Percentiles rank a stretch among this genome's conserved stretches.
Evolutionary conservation across 2,797 vertebrate species (phyloP).

Genomic region (Loriculus beryllinus): DNA sequence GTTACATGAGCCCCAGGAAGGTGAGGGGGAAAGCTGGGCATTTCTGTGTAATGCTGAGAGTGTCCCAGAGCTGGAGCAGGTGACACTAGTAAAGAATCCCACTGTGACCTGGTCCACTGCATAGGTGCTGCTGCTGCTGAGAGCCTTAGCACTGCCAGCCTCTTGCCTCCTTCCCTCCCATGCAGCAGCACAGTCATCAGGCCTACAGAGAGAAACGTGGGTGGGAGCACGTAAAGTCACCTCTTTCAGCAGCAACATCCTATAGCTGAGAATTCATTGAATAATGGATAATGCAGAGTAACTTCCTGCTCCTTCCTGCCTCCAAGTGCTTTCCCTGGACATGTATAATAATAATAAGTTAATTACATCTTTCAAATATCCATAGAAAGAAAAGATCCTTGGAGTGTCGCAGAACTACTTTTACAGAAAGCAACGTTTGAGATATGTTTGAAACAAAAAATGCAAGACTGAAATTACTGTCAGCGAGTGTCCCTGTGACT

Average conservation of each 20-base stretch:
- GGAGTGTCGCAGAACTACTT: background rate
- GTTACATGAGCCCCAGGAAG: accelerated
- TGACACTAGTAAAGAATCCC: accelerated
- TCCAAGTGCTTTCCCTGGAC: background rate
- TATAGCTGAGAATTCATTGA: background rate
- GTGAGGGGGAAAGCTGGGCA: background rate
- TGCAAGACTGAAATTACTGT: background rate
- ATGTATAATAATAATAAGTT: background rate
- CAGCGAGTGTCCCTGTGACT: background rate
- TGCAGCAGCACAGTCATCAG: background rate
- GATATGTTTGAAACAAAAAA: background rate
- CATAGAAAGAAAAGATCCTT: background rate
- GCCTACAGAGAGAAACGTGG: background rate
- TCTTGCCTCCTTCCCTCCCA: background rate
- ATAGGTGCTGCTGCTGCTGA: background rate
- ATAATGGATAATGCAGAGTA: background rate
- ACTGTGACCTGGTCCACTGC: accelerated
- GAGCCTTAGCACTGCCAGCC: background rate
- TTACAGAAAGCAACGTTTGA: background rate
- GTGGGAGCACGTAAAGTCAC: background rate
- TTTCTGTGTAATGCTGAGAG: background rate
- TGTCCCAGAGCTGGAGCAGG: background rate
- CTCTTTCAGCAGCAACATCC: background rate
- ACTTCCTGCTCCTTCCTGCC: background rate
- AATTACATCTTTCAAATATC: background rate